A percentile compares a stretch with the other conserved stretches of the same genome.
Evolutionary conservation across 2,797 vertebrate genomes (phyloP).

Genomic region (Hydrocynus forskahlii): DNA sequence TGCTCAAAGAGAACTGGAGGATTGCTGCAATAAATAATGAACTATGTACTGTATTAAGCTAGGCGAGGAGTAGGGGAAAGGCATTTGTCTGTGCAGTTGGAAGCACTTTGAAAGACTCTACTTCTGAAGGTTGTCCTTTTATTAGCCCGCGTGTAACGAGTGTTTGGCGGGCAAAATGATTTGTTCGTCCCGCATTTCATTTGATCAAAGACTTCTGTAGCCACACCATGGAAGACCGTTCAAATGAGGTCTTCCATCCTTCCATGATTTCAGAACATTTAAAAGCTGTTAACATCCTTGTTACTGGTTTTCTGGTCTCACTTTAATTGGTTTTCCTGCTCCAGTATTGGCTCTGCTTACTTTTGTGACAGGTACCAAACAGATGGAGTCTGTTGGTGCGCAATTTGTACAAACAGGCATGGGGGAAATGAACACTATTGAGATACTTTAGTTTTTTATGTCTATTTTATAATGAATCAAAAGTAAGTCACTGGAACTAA

Average conservation of each 20-base stretch:
- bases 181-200: slow-evolving; percentile 31
- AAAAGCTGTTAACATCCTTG: slow-evolving; percentile 49
- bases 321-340: slow-evolving; percentile 64
- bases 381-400: slow-evolving; percentile 44
- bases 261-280: slow-evolving; percentile 56
- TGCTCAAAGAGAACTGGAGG: slow-evolving; percentile 82
- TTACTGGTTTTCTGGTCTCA: slow-evolving; percentile 57
- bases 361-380: slow-evolving; percentile 62
- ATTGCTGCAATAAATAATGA: slow-evolving; percentile 70
- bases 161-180: slow-evolving; percentile 41
- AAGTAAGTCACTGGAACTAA: slow-evolving; percentile 80
- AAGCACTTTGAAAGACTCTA: slow-evolving; percentile 50
- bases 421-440: slow-evolving; percentile 62
- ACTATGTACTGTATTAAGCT: slow-evolving; percentile 56
- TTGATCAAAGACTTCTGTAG: slow-evolving; percentile 14
- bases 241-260: slow-evolving; percentile 21
- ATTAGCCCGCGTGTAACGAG: slow-evolving; percentile 45
- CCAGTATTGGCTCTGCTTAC: slow-evolving; percentile 57
- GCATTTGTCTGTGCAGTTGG: slow-evolving; percentile 48
- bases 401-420: slow-evolving; percentile 44
- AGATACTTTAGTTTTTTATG: slow-evolving; percentile 62
- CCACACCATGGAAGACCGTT: slow-evolving; percentile 20
- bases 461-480: slow-evolving; percentile 66
- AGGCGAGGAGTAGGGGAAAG: slow-evolving; percentile 55
- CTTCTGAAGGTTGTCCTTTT: slow-evolving; percentile 38